Evolutionary conservation across 2,888 invertebrate species (phyloP), one percentile per base, ranked within the genome.

Genomic region (Euplagia quadripunctaria): DNA sequence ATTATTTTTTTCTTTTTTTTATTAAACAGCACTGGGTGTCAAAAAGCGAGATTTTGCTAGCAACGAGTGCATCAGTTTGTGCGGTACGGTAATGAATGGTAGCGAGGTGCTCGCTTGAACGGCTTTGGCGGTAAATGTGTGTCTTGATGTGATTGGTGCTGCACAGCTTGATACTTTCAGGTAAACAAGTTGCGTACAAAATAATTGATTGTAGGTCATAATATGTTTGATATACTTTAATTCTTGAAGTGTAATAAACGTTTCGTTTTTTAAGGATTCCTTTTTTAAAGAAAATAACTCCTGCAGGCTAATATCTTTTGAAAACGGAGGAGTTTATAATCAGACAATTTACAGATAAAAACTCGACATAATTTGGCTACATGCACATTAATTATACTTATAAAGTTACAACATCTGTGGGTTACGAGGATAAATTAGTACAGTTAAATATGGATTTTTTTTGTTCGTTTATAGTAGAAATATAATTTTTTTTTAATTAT

Each of bases 91-190:
- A 94, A 94, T 94, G 94, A 95, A 94, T 94, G 95, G 92, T 86
- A 92, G 94, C 92, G 92, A 91, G 93, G 93, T 92, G 92, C 92
- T 88, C 88, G 89, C 90, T 90, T 90, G 91, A 91, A 86, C 92
- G 89, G 92, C 94, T 93, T 93, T 92, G 94, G 91, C 94, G 92
- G 94, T 92, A 94, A 94, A 93, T 92, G 94, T 94, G 91, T 92
- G 92, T 89, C 92, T 93, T 92, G 89, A 86, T 88, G 87, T 92
- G 91, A 91, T 82, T 88, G 90, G 93, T 86, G 85, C 84, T 80
- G 85, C 78, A 79, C 75, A 81, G 73, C 83, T 91, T 92, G 94
- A 92, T 94, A 89, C 91, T 93, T 94, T 88, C 82, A 74, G 52
- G 16, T 63, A 68, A 52, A 51, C 6, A 31, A 55, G 43, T 68